These are phyloP conservation scores for Manis crassicaudata DNA, from an alignment of 2,797 vertebrate species.

Conservation along the genomic window DNA sequence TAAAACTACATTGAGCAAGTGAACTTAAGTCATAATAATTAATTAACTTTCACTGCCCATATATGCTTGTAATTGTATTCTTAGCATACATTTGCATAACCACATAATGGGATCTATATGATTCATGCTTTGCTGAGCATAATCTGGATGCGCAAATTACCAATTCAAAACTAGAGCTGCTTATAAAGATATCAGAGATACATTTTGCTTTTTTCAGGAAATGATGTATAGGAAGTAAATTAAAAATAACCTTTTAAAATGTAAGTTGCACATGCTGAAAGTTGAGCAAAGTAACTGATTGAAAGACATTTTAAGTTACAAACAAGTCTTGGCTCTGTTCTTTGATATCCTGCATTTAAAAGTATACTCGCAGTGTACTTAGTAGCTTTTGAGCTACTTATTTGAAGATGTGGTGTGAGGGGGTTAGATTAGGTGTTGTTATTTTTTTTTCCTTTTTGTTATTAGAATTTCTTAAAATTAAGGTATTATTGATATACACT, in stretches of 20 bases:
- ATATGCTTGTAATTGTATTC: constrained; percentile 84
- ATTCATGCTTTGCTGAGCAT: constrained; percentile 80
- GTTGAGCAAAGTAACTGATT: not conserved
- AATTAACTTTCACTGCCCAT: constrained; percentile 83
- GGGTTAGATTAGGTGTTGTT: not conserved
- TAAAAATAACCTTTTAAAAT: not conserved
- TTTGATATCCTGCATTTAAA: constrained; percentile 16
- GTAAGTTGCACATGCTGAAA: constrained; percentile 30
- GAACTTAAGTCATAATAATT: constrained; percentile 81
- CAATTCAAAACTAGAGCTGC: constrained; percentile 74
- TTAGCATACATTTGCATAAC: constrained; percentile 85
- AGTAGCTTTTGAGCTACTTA: constrained; percentile 18
- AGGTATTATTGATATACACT: no score
- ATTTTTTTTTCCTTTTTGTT: no score
- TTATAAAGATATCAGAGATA: constrained; percentile 63
- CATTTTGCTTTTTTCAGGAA: constrained; percentile 52
- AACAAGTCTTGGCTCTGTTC: not conserved
- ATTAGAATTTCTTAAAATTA: no score
- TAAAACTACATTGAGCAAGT: constrained; percentile 73
- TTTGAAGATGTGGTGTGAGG: not conserved
- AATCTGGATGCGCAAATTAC: constrained; percentile 78
- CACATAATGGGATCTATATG: constrained; percentile 79
- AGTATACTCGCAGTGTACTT: not conserved
- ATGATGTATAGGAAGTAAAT: constrained; percentile 59
- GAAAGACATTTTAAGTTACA: not conserved